Evolutionary conservation across 2,797 vertebrate species (phyloP).

Genomic region (Schizopygopsis malacanthus): DNA sequence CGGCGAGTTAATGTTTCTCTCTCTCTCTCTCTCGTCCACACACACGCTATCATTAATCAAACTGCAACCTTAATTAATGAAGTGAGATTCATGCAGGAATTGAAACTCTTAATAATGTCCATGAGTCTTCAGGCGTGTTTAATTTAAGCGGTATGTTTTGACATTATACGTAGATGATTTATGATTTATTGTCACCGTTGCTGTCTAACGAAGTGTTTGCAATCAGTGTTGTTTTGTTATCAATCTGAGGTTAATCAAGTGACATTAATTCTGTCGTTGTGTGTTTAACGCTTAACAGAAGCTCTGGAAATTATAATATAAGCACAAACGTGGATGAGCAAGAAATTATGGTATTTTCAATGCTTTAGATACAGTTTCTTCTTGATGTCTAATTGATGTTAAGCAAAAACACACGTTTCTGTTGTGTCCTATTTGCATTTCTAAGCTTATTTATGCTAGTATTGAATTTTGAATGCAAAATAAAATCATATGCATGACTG

Average conservation of each 20-base stretch:
- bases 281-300: conserved; percentile 61
- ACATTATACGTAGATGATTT: neutral
- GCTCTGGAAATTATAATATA: neutral
- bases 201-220: neutral
- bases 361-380: neutral
- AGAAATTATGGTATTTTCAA: neutral
- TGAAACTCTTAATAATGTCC: neutral
- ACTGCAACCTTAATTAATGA: conserved; percentile 8
- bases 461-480: neutral
- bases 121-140: neutral
- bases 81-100: neutral
- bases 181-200: neutral
- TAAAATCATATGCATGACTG: neutral
- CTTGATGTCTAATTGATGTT: neutral
- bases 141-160: neutral
- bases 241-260: conserved; percentile 62
- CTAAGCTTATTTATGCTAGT: neutral
- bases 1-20: neutral
- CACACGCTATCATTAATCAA: conserved; percentile 47
- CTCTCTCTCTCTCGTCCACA: neutral
- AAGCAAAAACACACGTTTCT: neutral
- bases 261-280: conserved; percentile 65
- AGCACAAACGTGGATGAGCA: neutral
- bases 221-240: conserved; percentile 1
- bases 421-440: neutral